phyloP scores from a whole-genome alignment of 2,888 invertebrate species.

The Leptogaster cylindrica region DNA sequence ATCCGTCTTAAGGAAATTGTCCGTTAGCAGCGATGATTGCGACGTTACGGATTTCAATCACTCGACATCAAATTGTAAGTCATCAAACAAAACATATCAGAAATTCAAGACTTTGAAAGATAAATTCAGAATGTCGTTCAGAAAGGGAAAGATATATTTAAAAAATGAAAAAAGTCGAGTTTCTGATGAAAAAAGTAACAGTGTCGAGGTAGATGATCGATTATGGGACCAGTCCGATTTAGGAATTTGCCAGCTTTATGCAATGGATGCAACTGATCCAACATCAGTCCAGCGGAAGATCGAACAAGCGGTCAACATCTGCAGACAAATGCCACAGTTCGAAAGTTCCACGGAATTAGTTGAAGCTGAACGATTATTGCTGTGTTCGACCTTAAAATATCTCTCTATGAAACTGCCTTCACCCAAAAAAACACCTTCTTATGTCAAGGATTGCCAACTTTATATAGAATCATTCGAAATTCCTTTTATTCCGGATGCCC shows the following conservation, averaged over 20 bases:
- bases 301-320: conserved; percentile 62
- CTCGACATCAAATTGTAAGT: conserved; percentile 31
- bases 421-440: conserved; percentile 2
- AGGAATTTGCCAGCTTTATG: conserved; percentile 19
- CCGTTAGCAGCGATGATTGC: conserved; percentile 8
- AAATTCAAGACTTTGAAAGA: conserved; percentile 56
- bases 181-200: conserved; percentile 48
- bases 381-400: conserved; percentile 57
- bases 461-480: conserved; percentile 52
- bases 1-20: conserved; percentile 10
- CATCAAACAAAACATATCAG: conserved; percentile 19
- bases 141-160: conserved; percentile 56
- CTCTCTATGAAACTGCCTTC: conserved; percentile 8
- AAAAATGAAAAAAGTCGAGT: conserved; percentile 54
- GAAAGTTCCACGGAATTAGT: conserved; percentile 63
- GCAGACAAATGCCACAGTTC: conserved; percentile 62
- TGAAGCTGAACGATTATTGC: conserved; percentile 63
- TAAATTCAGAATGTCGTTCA: conserved; percentile 57
- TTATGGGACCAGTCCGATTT: conserved; percentile 26
- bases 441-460: conserved; percentile 29
- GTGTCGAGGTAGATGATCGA: conserved; percentile 11
- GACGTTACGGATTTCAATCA: conserved; percentile 10
- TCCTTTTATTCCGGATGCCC: conserved; percentile 54
- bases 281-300: conserved; percentile 58
- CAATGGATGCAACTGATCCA: conserved; percentile 39